A percentile compares a stretch with the other conserved stretches of the same genome.
phyloP scores from a whole-genome alignment of 2,888 invertebrate genomes.

The Campoplex nolae region DNA sequence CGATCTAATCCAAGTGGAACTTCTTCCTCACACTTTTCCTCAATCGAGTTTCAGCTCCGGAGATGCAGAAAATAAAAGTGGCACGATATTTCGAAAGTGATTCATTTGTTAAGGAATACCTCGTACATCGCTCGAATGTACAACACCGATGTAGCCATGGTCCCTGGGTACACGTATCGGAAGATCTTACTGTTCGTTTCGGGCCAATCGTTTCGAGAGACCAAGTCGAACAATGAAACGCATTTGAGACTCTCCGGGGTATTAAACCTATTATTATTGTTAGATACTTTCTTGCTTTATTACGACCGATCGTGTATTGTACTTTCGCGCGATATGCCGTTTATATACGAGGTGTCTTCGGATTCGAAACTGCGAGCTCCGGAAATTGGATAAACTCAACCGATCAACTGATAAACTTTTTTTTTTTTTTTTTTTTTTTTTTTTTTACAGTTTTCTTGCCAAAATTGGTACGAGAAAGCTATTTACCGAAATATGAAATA shows the following conservation, averaged over 20 bases:
- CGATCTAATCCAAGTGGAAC: slow-evolving; percentile 3
- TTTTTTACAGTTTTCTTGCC: too few species aligned
- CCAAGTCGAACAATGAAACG: slow-evolving; percentile 63
- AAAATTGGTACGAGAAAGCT: too few species aligned
- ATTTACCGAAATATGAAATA: too few species aligned
- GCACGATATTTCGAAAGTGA: slow-evolving; percentile 24
- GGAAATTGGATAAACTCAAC: background rate
- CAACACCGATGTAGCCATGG: background rate
- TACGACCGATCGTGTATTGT: slow-evolving; percentile 34
- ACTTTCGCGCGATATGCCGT: background rate
- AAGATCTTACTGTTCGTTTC: slow-evolving; percentile 50
- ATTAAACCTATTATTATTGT: slow-evolving; percentile 54
- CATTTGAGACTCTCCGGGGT: slow-evolving; percentile 44
- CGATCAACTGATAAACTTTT: too few species aligned
- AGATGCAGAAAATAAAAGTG: slow-evolving; percentile 22
- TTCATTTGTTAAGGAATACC: background rate
- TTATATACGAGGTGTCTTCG: background rate
- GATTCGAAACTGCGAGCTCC: background rate
- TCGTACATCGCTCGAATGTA: background rate
- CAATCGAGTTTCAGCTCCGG: background rate
- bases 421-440: too few species aligned
- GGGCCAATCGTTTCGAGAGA: slow-evolving; percentile 61
- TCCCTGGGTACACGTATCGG: slow-evolving; percentile 3
- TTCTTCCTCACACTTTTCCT: background rate
- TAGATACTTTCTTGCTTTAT: slow-evolving; percentile 59